Percentiles rank a stretch among this genome's conserved stretches.
Conservation (phyloP, 2,113 vertebrate species). For the Gobius niger region DNA sequence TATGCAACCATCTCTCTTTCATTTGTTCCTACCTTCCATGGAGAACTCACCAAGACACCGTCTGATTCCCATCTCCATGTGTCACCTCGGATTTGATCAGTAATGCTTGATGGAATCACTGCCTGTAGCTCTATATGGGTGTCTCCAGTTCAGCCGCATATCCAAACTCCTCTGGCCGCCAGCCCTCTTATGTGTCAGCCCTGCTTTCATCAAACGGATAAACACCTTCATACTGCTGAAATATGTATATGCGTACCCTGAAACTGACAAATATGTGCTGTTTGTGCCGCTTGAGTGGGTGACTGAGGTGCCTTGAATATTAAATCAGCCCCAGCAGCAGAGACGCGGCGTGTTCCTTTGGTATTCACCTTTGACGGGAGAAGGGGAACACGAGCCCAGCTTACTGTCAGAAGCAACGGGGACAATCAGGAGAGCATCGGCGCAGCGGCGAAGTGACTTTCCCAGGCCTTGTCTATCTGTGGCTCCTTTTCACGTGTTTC, state of each 20-base stretch:
- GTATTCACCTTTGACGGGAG: constrained; percentile 37
- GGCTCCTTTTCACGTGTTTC: constrained; percentile 65
- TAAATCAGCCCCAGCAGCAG: constrained; percentile 21
- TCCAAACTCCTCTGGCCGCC: constrained; percentile 43
- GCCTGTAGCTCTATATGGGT: constrained; percentile 48
- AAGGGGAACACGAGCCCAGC: constrained; percentile 38
- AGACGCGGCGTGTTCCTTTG: constrained; percentile 39
- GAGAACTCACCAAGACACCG: constrained; percentile 19
- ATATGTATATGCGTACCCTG: constrained; percentile 47
- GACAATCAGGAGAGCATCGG: constrained; percentile 45
- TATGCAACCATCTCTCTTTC: constrained; percentile 27
- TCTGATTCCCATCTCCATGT: constrained; percentile 33
- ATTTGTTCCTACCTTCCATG: constrained; percentile 37
- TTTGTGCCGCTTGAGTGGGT: constrained; percentile 40
- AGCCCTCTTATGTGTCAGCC: constrained; percentile 53
- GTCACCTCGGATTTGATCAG: constrained; percentile 56
- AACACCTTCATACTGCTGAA: constrained; percentile 56
- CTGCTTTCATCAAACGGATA: constrained; percentile 53
- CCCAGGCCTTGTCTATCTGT: constrained; percentile 36
- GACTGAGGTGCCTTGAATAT: constrained; percentile 48
- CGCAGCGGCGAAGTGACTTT: constrained; percentile 46
- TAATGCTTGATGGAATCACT: constrained; percentile 52
- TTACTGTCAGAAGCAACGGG: constrained; percentile 50
- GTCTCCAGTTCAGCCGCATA: constrained; percentile 59
- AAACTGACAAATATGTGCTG: constrained; percentile 39